These are phyloP conservation scores for Puma concolor DNA, from an alignment of 2,113 vertebrate species.

Conservation along the genomic window DNA sequence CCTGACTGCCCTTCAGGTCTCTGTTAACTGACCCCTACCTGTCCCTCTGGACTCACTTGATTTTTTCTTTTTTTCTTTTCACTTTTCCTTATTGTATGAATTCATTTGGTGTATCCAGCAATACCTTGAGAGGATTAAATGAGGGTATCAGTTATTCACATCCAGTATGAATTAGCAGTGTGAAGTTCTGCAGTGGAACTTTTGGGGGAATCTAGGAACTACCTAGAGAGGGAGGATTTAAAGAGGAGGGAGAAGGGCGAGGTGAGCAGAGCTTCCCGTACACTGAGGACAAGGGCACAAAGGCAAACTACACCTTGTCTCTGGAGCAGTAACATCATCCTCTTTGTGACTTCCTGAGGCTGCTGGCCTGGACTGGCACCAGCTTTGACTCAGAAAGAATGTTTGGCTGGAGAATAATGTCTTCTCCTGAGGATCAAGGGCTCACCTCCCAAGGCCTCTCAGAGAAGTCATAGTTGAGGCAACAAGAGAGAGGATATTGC, in stretches of 20 bases:
- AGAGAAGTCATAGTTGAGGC: background rate
- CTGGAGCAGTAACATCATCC: background rate
- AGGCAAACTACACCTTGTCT: background rate
- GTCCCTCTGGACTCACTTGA: background rate
- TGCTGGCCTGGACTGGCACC: background rate
- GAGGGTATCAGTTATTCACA: background rate
- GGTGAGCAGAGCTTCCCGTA: background rate
- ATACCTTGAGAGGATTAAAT: background rate
- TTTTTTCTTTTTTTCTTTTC: background rate
- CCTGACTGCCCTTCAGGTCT: background rate
- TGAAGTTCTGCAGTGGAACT: background rate
- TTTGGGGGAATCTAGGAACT: background rate
- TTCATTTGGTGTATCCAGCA: background rate
- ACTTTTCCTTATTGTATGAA: background rate
- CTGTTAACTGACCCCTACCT: background rate
- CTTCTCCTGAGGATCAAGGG: background rate
- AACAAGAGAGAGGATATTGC: background rate
- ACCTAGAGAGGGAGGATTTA: background rate
- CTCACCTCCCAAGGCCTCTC: background rate
- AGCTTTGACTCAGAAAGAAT: background rate
- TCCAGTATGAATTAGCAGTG: background rate
- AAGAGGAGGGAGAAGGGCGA: background rate
- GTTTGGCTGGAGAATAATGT: background rate
- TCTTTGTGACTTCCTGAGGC: background rate
- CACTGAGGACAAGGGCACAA: background rate